Evolutionary conservation across 2,888 invertebrate species (phyloP).

Genomic region (Lasioglossum zephyrum): DNA sequence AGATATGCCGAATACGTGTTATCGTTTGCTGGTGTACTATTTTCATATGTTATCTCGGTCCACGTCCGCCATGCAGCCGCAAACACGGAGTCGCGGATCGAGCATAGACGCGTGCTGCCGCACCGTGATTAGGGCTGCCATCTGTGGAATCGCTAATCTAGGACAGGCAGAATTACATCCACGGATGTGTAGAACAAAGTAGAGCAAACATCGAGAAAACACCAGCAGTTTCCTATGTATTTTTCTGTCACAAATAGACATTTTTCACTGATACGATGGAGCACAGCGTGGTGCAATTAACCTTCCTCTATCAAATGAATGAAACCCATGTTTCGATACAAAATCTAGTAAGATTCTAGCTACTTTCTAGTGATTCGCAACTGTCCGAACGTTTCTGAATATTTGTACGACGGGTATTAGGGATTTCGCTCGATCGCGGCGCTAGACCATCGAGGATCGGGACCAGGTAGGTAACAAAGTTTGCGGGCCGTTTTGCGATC

Average conservation of each 20-base stretch:
- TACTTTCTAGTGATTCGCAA: too few relatives aligned
- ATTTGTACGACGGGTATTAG: not conserved
- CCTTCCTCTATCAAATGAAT: too few relatives aligned
- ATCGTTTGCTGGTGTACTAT: constrained; percentile 77
- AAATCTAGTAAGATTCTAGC: too few relatives aligned
- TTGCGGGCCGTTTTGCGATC: not conserved
- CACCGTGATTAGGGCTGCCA: not conserved
- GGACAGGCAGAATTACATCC: not conserved
- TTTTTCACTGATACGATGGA: too few relatives aligned
- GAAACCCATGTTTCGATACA: too few relatives aligned
- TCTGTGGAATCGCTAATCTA: not conserved
- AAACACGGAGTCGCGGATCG: constrained; percentile 57
- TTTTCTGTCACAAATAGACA: too few relatives aligned
- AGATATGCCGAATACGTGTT: constrained; percentile 79
- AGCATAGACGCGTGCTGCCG: not conserved
- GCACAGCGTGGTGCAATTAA: too few relatives aligned
- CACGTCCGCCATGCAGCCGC: constrained; percentile 77
- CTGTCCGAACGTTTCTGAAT: not conserved
- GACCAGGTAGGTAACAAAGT: not conserved
- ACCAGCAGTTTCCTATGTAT: too few relatives aligned
- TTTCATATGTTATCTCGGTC: constrained; percentile 80
- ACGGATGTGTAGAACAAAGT: too few relatives aligned
- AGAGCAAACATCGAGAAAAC: too few relatives aligned
- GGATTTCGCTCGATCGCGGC: not conserved
- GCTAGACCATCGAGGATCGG: not conserved